Base-by-base conservation (phyloP, 2,797 vertebrate genomes). In the Eutrigla gurnardus region DNA sequence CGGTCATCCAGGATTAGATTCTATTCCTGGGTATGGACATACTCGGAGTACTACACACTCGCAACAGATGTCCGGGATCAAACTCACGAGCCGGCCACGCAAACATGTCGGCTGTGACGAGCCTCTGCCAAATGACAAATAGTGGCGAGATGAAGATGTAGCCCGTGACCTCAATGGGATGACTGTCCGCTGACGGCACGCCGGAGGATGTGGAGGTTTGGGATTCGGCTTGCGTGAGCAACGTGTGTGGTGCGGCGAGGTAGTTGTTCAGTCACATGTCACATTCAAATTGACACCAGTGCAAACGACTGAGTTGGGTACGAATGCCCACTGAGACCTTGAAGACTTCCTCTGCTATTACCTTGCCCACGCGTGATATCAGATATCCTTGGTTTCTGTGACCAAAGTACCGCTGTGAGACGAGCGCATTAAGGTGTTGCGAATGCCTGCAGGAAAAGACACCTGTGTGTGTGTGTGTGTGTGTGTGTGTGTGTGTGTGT, bases 31-130 rank as follows among this genome's bases (percentile, higher is more conserved):
- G 67, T 73, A 17, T 63, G 85, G 73, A 80, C 65, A 33, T 54
- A 70, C 77, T 60, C 5, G 13, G 60, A 81, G 80, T 57, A 35
- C 75, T 72, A 72, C 70, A 68, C 79, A 78, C 81, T 77, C 70
- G 75, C 86, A 93, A 69, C 91, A 92, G 90, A 92, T 91, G 92
- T 87, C 10, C 7, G 32, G 80, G 82, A 88, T 91, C 87, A 89
- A 89, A 91, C 81, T 59, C 39, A 3, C 46, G 72, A 78, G 65
- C 63, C 6, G 65, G 78, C 86, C 85, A 80, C 84, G 87, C 83
- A 86, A 89, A 88, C 91, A 90, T 88, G 89, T 91, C 88, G 85
- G 87, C 89, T 83, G 90, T 88, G 88, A 91, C 88, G 80, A 76
- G 86, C 72, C 78, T 67, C 53, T 69, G 86, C 82, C 79, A 82